Evolutionary conservation across 2,113 vertebrate genomes (phyloP).

Genomic region (Aspidoscelis tigris): DNA sequence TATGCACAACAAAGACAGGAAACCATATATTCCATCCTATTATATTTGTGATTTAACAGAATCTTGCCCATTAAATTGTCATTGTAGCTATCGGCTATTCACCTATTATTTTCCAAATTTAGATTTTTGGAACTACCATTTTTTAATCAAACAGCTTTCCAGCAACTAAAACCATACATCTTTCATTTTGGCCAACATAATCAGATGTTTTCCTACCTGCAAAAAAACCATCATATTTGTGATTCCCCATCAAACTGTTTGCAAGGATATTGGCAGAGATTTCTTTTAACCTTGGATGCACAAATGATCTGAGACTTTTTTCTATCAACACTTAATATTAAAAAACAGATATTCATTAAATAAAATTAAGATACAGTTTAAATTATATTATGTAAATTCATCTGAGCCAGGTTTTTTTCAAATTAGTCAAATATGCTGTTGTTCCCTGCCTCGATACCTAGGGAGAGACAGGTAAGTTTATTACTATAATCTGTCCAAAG

Average conservation of each 20-base stretch:
- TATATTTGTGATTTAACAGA: background rate
- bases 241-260: too few relatives aligned
- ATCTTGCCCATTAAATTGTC: background rate
- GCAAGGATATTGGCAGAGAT: background rate
- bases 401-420: background rate
- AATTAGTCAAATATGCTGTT: background rate
- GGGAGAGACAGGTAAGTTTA: too few relatives aligned
- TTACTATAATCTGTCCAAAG: background rate
- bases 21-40: background rate
- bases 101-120: background rate
- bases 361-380: background rate
- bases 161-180: background rate
- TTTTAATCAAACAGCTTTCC: conserved; percentile 1
- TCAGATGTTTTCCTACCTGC: too few relatives aligned
- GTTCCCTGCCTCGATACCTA: too few relatives aligned
- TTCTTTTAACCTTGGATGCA: background rate
- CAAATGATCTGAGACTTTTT: background rate
- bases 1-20: too few relatives aligned
- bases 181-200: background rate
- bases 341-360: background rate
- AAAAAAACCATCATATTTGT: too few relatives aligned
- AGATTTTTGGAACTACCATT: background rate
- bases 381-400: background rate
- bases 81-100: background rate
- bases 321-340: too few relatives aligned